Conservation (phyloP, 2,113 vertebrate species). For the Octodon degus region DNA sequence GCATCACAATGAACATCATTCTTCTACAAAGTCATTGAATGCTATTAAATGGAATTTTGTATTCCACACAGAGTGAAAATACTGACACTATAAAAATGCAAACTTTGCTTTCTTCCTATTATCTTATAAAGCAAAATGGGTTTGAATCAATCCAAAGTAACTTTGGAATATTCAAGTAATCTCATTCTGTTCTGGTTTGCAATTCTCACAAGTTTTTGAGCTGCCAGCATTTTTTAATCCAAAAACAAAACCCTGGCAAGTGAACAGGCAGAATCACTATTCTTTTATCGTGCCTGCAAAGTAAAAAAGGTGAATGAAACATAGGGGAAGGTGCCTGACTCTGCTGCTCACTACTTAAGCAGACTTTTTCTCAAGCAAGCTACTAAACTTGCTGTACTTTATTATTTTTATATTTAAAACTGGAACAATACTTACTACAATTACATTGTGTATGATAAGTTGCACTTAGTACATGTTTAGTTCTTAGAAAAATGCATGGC, state of each 20-base stretch:
- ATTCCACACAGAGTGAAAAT: not conserved
- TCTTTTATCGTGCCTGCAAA: not conserved
- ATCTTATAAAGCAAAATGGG: not conserved
- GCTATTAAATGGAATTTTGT: not conserved
- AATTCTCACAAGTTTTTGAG: not conserved
- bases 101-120: not conserved
- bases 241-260: not conserved
- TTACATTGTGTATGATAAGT: not conserved
- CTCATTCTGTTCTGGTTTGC: not conserved
- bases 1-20: not conserved
- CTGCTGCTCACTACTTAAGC: not conserved
- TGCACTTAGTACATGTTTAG: not conserved
- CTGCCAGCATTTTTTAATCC: not conserved
- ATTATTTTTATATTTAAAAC: slow-evolving; percentile 1
- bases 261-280: not conserved
- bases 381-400: not conserved
- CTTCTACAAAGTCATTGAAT: not conserved
- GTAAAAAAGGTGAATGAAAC: not conserved
- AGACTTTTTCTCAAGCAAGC: not conserved
- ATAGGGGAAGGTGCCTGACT: not conserved
- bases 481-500: not conserved
- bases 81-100: not conserved
- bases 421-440: not conserved
- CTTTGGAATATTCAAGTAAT: not conserved
- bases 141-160: not conserved